Evolutionary conservation across 2,113 vertebrate species (phyloP).

Genomic region (Arvicanthis niloticus): DNA sequence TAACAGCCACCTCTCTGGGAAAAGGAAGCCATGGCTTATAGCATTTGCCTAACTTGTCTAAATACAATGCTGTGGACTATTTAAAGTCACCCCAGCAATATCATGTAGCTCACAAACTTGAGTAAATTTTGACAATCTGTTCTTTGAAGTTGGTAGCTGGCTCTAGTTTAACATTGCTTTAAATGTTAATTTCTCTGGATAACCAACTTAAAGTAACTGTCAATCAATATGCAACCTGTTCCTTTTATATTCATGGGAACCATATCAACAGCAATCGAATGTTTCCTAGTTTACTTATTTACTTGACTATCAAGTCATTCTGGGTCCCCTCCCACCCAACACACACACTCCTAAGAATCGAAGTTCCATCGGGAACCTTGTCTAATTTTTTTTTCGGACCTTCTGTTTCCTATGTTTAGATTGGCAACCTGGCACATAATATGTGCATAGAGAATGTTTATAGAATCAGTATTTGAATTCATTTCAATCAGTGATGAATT

Average conservation of each 20-base stretch:
- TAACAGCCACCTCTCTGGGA: slow-evolving; percentile 14
- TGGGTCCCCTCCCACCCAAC: neutral
- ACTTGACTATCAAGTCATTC: slow-evolving; percentile 15
- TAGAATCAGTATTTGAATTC: neutral
- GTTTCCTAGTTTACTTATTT: slow-evolving; percentile 43
- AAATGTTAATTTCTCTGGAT: slow-evolving; percentile 25
- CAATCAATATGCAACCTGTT: neutral
- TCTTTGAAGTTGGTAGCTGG: neutral
- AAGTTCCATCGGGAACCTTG: neutral
- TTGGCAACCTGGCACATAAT: neutral
- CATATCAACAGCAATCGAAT: neutral
- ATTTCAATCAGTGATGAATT: slow-evolving; percentile 33
- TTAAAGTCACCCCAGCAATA: slow-evolving; percentile 33
- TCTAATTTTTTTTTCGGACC: neutral
- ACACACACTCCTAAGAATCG: neutral
- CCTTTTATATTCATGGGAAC: slow-evolving; percentile 54
- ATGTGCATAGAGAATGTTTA: neutral
- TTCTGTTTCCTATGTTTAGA: slow-evolving; percentile 37
- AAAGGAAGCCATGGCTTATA: neutral
- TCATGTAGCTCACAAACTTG: neutral
- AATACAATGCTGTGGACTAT: slow-evolving; percentile 1
- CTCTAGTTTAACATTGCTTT: neutral
- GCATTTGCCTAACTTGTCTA: slow-evolving; percentile 5
- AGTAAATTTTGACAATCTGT: slow-evolving; percentile 24
- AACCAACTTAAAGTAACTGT: neutral